Evolutionary conservation across 2,888 invertebrate genomes (phyloP).

Genomic region (Netelia inedita): DNA sequence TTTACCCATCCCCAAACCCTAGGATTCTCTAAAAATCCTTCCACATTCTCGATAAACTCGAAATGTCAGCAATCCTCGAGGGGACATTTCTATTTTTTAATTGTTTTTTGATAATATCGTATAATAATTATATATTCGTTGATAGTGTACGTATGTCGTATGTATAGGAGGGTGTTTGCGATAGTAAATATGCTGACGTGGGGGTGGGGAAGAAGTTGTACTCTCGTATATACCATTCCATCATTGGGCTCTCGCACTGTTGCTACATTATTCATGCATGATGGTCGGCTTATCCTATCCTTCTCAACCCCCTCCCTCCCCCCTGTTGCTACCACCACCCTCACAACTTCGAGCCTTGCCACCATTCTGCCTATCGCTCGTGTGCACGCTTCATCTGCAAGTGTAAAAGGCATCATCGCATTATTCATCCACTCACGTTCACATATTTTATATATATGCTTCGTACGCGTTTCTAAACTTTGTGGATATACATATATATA

Average conservation of each 20-base stretch:
- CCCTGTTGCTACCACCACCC: too few species aligned
- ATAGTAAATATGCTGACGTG: slow-evolving; percentile 16
- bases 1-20: too few species aligned
- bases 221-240: slow-evolving; percentile 63
- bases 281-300: slow-evolving; percentile 65
- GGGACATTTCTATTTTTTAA: too few species aligned
- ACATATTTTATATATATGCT: slow-evolving; percentile 18
- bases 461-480: not conserved
- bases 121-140: not conserved
- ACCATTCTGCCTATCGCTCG: slow-evolving; percentile 41
- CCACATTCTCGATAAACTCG: too few species aligned
- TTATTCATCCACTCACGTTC: slow-evolving; percentile 70
- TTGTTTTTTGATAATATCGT: too few species aligned
- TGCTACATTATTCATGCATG: slow-evolving; percentile 77
- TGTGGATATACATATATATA: slow-evolving; percentile 24
- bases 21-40: too few species aligned
- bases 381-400: slow-evolving; percentile 72
- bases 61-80: too few species aligned
- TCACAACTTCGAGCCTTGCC: too few species aligned
- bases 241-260: slow-evolving; percentile 64
- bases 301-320: slow-evolving; percentile 23
- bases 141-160: not conserved
- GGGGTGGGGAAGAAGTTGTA: slow-evolving; percentile 26
- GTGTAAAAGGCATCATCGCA: slow-evolving; percentile 75
- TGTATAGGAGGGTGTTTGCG: slow-evolving; percentile 6